Base-by-base conservation (phyloP, 1,140 invertebrate genomes). In the Drosophila gunungcola region DNA sequence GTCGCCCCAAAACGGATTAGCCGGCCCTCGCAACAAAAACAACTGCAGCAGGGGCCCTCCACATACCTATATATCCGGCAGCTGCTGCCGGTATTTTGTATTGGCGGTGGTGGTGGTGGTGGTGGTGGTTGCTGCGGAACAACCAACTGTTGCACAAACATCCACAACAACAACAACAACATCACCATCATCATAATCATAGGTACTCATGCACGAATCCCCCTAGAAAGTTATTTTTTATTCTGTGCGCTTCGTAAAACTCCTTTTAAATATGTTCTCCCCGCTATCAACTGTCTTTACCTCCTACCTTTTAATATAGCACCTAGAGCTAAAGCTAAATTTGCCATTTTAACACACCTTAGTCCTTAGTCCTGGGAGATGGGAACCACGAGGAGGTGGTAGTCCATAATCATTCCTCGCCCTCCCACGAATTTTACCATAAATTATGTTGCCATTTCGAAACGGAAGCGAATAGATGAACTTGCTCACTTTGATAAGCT, bases 1-100 rank as follows among this genome's bases (percentile, higher is more conserved):
- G 95, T 67, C 91, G 95, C 58, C 91, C 91, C 38, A 92, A 89
- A 52, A 89, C 85, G 78, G 78, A 90, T 54, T 90, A 89, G 41
- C 3, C 32, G 21, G 4, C 27, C 27, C 16, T 21, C 3, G 36
- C 43, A 32, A 42, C 58, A 49, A 56, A 57, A 65, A 60, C 46
- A 49, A 58, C 39, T 51, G 42, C 34, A 70, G 12, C 49, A 61
- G 29, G 29, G 29, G 29, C 29, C 29, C 6, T 32, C 12, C 67
- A 58, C 53, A 69, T 57, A 57, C 64, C 32, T 52, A 46, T n/a
- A 43, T 45, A 57, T 65, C 73, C 70, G 73, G 73, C 78, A 84
- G 60, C 61, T 67, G 77, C 70, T 48, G 36, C 77, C 55, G 39
- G 36, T 45, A 41, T 12, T 39, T 7, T 53, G 51, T 53, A 38